Conservation (phyloP, 2,113 vertebrate genomes). For the Coptodon bakossiorum region DNA sequence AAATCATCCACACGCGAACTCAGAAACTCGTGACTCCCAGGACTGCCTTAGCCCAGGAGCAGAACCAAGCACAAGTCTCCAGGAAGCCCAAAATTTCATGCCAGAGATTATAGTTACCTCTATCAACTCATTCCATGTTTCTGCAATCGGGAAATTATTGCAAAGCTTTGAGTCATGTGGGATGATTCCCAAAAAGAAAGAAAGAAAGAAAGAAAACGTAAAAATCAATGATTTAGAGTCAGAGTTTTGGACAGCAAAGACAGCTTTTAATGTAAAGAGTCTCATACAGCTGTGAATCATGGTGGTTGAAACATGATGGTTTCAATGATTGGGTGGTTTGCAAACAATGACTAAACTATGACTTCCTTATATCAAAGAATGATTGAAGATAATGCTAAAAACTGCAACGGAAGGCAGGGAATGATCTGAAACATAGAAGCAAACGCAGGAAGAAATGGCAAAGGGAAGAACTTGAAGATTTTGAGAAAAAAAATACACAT, state of each 20-base stretch:
- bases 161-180: neutral
- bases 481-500: neutral
- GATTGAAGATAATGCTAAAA: neutral
- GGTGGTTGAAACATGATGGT: neutral
- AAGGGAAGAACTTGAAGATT: neutral
- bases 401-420: neutral
- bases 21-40: neutral
- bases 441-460: neutral
- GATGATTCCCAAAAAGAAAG: neutral
- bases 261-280: neutral
- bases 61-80: neutral
- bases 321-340: neutral
- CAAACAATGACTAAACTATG: neutral
- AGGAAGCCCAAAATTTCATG: too few species aligned
- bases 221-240: neutral
- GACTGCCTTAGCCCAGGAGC: neutral
- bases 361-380: neutral
- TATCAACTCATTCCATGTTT: too few species aligned
- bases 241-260: neutral
- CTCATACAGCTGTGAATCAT: neutral
- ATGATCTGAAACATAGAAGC: neutral
- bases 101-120: too few species aligned
- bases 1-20: neutral
- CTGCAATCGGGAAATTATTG: too few species aligned
- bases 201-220: neutral